Conservation (phyloP, 2,113 vertebrate genomes). For the Emydura subglobosa region DNA sequence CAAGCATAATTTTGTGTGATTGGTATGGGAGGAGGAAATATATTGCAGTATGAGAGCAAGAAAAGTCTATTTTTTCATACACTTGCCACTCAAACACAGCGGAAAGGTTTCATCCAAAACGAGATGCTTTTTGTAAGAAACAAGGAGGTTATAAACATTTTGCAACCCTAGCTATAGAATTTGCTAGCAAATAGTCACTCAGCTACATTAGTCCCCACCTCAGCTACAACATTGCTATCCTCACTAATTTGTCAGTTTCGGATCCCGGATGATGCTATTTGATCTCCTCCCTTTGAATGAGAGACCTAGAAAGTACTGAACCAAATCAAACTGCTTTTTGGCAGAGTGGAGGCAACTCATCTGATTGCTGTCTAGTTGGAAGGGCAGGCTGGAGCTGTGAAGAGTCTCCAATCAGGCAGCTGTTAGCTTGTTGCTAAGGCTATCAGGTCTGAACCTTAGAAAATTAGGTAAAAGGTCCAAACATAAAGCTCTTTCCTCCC, state of each 20-base stretch:
- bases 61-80: not conserved
- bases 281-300: not conserved
- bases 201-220: not conserved
- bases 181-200: not conserved
- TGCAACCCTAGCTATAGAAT: not conserved
- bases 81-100: not conserved
- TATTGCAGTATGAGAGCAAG: not conserved
- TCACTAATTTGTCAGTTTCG: not conserved
- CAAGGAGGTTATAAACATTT: not conserved
- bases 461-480: conserved; percentile 70
- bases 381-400: not conserved
- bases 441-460: conserved; percentile 46
- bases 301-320: conserved; percentile 8
- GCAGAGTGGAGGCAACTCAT: not conserved
- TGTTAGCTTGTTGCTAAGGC: conserved; percentile 16
- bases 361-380: not conserved
- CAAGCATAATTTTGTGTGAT: not conserved
- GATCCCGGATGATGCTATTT: not conserved
- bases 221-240: not conserved
- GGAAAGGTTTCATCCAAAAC: not conserved
- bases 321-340: not conserved
- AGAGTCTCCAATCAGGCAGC: not conserved
- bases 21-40: no score
- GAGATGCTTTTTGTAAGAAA: not conserved
- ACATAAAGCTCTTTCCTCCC: not conserved